phyloP scores from a whole-genome alignment of 2,797 vertebrate species.

The Acanthurus lineatus region DNA sequence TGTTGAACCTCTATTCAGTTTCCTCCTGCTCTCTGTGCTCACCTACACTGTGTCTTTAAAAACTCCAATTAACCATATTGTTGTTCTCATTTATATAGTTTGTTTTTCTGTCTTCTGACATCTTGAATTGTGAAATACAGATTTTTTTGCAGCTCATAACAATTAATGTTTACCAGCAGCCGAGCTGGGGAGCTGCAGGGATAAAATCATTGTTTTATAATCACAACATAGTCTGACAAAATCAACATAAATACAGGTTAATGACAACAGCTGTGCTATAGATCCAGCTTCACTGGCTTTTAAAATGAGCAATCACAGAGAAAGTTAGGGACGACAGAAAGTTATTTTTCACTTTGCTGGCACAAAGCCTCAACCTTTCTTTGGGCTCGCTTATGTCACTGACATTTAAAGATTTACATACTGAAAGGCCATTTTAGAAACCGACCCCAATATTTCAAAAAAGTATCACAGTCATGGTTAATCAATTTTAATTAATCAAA shows the following conservation, averaged over 20 bases:
- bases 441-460: neutral
- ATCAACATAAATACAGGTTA: neutral
- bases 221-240: neutral
- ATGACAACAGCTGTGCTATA: neutral
- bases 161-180: neutral
- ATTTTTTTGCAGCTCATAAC: neutral
- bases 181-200: neutral
- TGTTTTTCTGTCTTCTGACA: neutral
- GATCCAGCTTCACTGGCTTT: neutral
- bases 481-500: constrained; percentile 37
- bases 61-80: neutral
- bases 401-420: neutral
- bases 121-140: neutral
- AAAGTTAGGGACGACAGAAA: neutral
- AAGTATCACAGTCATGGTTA: neutral
- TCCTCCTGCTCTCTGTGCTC: neutral
- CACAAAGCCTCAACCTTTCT: neutral
- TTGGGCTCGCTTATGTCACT: neutral
- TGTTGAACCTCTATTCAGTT: neutral
- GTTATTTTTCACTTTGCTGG: neutral
- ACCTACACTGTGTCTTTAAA: neutral
- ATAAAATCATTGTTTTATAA: constrained; percentile 4
- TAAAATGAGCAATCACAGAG: neutral
- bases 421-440: neutral
- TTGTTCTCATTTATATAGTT: neutral